phyloP scores from a whole-genome alignment of 2,888 invertebrate species.

The Cataglyphis altisquamis region DNA sequence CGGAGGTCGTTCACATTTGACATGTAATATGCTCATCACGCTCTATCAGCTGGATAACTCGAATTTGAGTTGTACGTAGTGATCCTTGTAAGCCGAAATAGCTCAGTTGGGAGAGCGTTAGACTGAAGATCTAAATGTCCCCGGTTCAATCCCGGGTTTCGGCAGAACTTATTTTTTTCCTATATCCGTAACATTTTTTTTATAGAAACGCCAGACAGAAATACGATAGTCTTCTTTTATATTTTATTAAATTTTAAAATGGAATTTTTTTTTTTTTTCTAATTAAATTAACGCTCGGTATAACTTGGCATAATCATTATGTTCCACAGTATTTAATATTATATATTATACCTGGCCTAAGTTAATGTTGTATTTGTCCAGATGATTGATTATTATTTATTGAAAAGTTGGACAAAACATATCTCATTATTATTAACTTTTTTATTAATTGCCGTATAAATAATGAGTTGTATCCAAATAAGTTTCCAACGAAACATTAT shows the following conservation, averaged over 20 bases:
- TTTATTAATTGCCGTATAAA: constrained; percentile 5
- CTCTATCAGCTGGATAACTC: constrained; percentile 27
- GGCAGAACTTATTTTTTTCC: constrained; percentile 25
- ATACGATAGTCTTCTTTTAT: not conserved
- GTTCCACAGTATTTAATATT: not conserved
- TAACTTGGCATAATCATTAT: not conserved
- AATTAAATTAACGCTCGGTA: not conserved
- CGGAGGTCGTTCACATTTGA: constrained; percentile 48
- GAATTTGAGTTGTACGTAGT: not conserved
- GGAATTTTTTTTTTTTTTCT: not conserved
- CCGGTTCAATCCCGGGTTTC: constrained; percentile 62
- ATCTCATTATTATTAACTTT: constrained; percentile 16
- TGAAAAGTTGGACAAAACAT: constrained; percentile 1
- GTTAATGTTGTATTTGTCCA: not conserved
- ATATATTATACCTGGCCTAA: not conserved
- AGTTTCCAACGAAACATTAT: constrained; percentile 8
- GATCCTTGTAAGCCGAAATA: constrained; percentile 61
- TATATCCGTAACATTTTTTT: constrained; percentile 2
- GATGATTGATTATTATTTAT: not conserved
- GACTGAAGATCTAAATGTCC: constrained; percentile 70
- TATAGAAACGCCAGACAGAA: not conserved
- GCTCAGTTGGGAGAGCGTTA: constrained; percentile 72
- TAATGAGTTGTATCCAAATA: not conserved
- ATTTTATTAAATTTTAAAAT: not conserved
- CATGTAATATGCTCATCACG: constrained; percentile 27